These are phyloP conservation scores for Heliconius hermathena DNA, from an alignment of 1,140 invertebrate species.

Conservation along the genomic window DNA sequence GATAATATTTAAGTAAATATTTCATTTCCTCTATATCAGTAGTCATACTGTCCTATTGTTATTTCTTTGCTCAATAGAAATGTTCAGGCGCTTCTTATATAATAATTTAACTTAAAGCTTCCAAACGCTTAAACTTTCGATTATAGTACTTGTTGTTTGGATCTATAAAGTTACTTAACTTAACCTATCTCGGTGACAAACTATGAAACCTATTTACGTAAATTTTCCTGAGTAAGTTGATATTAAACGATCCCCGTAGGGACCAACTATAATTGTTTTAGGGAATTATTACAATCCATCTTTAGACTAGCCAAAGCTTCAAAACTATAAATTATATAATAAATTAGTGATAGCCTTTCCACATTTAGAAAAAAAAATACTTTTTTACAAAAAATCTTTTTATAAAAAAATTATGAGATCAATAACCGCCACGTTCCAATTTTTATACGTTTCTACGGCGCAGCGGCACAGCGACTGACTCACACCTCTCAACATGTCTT, in stretches of 20 bases:
- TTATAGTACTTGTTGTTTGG: too few relatives aligned
- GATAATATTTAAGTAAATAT: too few relatives aligned
- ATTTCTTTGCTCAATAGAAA: neutral
- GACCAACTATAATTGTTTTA: neutral
- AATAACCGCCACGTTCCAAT: neutral
- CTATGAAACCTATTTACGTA: slow-evolving; percentile 4
- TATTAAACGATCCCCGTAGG: slow-evolving; percentile 2
- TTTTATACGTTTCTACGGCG: too few relatives aligned
- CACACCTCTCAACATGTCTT: too few relatives aligned
- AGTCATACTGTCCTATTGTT: neutral
- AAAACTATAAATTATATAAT: too few relatives aligned
- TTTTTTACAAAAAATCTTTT: too few relatives aligned
- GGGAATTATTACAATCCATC: neutral
- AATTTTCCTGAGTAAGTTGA: neutral
- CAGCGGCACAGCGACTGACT: too few relatives aligned
- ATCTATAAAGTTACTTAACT: neutral
- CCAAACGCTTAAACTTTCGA: too few relatives aligned
- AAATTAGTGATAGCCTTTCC: neutral
- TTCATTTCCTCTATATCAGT: too few relatives aligned
- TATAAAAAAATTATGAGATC: too few relatives aligned
- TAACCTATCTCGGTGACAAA: neutral
- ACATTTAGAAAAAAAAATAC: too few relatives aligned
- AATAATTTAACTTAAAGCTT: neutral
- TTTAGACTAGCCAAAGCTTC: neutral
- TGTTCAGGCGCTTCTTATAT: neutral